phyloP scores from a whole-genome alignment of 2,797 vertebrate species.

The Danionella dracula region DNA sequence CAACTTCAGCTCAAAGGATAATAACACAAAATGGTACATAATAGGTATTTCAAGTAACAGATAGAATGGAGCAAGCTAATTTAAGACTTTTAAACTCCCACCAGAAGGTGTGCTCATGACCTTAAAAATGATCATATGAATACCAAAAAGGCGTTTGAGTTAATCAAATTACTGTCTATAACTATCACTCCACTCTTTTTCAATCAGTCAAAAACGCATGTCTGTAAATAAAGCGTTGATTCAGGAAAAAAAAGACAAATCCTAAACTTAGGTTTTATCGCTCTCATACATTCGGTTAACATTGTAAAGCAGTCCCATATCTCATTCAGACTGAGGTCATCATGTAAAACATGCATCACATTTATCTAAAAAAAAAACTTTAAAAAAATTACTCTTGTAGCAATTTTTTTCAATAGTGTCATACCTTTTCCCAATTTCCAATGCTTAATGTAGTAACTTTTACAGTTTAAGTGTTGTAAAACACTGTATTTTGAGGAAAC shows the following conservation, averaged over 20 bases:
- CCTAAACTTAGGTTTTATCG: too few species aligned
- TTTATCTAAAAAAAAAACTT: too few species aligned
- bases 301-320: constrained; percentile 1
- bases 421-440: too few species aligned
- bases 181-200: background rate
- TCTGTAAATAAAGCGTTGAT: too few species aligned
- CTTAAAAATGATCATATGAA: constrained; percentile 13
- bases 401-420: too few species aligned
- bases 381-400: too few species aligned
- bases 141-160: constrained; percentile 7
- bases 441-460: too few species aligned
- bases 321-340: too few species aligned
- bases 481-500: too few species aligned
- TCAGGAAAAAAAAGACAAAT: background rate
- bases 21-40: background rate
- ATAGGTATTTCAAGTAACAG: constrained; percentile 44
- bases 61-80: constrained; percentile 25
- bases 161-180: constrained; percentile 13
- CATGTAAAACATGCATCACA: too few species aligned
- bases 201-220: background rate
- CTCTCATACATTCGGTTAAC: background rate
- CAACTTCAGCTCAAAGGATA: background rate
- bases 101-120: constrained; percentile 19
- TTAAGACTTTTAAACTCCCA: constrained; percentile 30
- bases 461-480: too few species aligned